Percentiles rank a stretch among this genome's conserved stretches.
Conservation (phyloP, 2,888 invertebrate genomes). For the Hydraecia micacea region DNA sequence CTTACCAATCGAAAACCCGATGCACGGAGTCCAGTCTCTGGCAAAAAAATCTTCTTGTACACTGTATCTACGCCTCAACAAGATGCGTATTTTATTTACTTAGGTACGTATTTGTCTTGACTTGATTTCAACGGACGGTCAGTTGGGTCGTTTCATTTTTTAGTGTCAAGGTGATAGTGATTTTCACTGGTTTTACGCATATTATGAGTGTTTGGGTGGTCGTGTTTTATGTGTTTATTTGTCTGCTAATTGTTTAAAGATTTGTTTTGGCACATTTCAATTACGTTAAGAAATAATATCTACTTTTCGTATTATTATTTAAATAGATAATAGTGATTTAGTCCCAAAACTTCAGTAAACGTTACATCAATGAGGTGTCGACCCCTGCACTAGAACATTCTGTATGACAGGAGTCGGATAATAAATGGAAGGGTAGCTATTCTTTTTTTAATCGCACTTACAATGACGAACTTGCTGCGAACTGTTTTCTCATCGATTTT, state of each 20-base stretch:
- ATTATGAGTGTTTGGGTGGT: not conserved
- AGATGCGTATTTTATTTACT: conserved; percentile 10
- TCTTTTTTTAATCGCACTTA: not conserved
- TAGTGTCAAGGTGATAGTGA: conserved; percentile 41
- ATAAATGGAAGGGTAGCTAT: not conserved
- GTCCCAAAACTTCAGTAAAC: not conserved
- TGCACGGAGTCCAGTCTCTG: conserved; percentile 3
- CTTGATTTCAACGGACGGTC: conserved; percentile 14
- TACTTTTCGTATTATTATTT: not conserved
- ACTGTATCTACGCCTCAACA: not conserved
- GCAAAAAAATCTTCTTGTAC: conserved; percentile 16
- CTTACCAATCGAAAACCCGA: too few relatives aligned
- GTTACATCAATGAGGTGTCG: not conserved
- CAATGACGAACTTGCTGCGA: too few relatives aligned
- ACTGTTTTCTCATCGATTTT: not conserved
- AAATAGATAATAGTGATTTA: not conserved
- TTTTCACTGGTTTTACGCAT: conserved; percentile 39
- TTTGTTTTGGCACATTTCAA: not conserved
- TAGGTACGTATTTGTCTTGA: conserved; percentile 16
- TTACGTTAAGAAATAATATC: not conserved
- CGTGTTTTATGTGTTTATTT: not conserved
- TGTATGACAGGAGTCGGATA: not conserved
- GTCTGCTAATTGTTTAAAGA: conserved; percentile 8
- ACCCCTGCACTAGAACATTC: not conserved
- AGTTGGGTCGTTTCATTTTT: conserved; percentile 4